Conservation (phyloP, 1,140 invertebrate species). For the Drosophila dunni region DNA sequence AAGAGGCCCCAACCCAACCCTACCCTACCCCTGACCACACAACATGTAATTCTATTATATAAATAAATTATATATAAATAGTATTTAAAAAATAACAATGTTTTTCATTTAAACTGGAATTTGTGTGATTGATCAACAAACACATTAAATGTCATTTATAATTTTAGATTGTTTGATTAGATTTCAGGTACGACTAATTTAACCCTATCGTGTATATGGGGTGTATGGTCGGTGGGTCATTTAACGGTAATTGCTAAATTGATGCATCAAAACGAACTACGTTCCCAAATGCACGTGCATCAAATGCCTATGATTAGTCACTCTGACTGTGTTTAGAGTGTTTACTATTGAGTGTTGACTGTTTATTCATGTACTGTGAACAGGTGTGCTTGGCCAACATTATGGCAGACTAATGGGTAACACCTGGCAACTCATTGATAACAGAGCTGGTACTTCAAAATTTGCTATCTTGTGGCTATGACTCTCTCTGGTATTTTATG, state of each 20-base stretch:
- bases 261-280: conserved; percentile 21
- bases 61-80: conserved; percentile 84
- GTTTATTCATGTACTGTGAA: neutral
- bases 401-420: conserved; percentile 30
- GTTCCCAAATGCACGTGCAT: conserved; percentile 30
- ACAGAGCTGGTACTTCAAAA: conserved; percentile 7
- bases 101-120: conserved; percentile 21
- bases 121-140: conserved; percentile 5
- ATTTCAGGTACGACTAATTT: neutral
- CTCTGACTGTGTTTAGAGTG: neutral
- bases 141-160: conserved; percentile 6
- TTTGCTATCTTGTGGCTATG: neutral
- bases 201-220: neutral
- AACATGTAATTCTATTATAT: conserved; percentile 82
- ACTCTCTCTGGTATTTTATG: neutral
- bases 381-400: conserved; percentile 8
- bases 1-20: too few relatives aligned
- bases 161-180: conserved; percentile 18
- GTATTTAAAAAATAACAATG: conserved; percentile 62
- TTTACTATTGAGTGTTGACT: neutral
- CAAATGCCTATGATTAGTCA: conserved; percentile 32
- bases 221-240: neutral
- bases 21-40: conserved; percentile 32
- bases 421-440: conserved; percentile 35
- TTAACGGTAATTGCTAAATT: neutral